Base-by-base conservation (phyloP, 2,888 invertebrate genomes). In the Drosophila austrosaltans region DNA sequence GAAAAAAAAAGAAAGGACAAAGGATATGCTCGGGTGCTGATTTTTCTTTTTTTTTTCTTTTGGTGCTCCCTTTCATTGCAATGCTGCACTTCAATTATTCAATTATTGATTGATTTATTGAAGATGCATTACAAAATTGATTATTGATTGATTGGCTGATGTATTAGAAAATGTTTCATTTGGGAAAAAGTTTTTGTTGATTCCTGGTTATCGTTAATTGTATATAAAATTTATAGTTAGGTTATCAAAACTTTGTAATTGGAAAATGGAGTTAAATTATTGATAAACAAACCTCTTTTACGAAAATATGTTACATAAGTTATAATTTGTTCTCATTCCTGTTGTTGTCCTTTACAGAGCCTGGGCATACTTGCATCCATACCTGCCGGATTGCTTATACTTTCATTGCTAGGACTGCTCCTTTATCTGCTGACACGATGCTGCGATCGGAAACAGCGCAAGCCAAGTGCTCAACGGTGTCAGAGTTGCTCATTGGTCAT, bases 361-460 rank as follows among this genome's bases (percentile, higher is more conserved):
- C 94, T 98, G 91, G 97, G 98, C 74, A 98, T 99, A 90, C 94
- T 98, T 83, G 98, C 96, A 74, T 97, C 98, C 62, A 95, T 98
- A 81, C 98, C 98, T 36, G 97, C 98, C 77, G 96, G 97, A 63
- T 96, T 98, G 95, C 94, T 98, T 90, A 97, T 98, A 88, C 93
- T 98, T 74, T 97, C 98, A 16, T 94, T 98, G 86, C 94, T 98
- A 77, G 95, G 98, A 64, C 94, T 98, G 88, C 94, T 98, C 86
- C 95, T 98, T 89, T 98, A 98, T 94, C 94, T 98, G 91, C 95
- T 98, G 91, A 97, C 98, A 89, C 95, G 98, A 93, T 98, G 98
- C 93, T 98, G 98, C 94, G 98, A 98, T 94, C 95, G 97, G 89
- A 97, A 97, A 93, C 97, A 97, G 84, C 95, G 97, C 65, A 97